Base-by-base conservation (phyloP, 2,888 invertebrate species). In the Epiblema foenella region DNA sequence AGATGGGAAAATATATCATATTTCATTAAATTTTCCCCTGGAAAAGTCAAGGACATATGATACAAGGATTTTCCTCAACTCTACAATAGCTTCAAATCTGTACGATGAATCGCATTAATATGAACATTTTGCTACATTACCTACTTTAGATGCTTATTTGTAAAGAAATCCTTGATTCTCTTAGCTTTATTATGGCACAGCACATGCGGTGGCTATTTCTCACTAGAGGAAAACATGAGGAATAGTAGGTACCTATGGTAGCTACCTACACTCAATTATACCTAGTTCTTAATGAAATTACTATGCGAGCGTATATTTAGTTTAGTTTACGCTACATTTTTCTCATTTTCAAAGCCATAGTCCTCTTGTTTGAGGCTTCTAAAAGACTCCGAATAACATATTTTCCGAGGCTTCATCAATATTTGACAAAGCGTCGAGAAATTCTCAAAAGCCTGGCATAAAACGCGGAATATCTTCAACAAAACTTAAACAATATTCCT, bases 401-500 rank as follows among this genome's bases (percentile, higher is more conserved):
- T 60, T 29, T 42, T 62, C 18, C 15, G 15, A 68, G 15, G 29
- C 42, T 42, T 52, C 60, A 62, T 52, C 68, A 68, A 68, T 62
- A 62, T 68, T 68, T 52, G 68, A 54, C 58, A 64, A 52, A 69
- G 58, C 64, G 29, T 58, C 51, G 42, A 33, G 52, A 29, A 18
- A 56, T 64, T 39, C 11, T 58, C n/a, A 65, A 69, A 51, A 59
- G 39, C 51, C 39, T 33, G 42, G n/a, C 58, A 69, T 65, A 46
- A 69, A 65, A 58, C 33, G 59, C 59, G 33, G 46, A 62, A 68
- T 62, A 59, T 65, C 58, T 65, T 59, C 64, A 52, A 58, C 39
- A 33, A 59, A 59, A 59, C 64, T 59, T 59, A 59, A 69, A 69
- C 58, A 69, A 69, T 69, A 58, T 69, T 59, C 52, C 58, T 69